Conservation (phyloP, 1,140 invertebrate species). For the Mylabris phalerata region DNA sequence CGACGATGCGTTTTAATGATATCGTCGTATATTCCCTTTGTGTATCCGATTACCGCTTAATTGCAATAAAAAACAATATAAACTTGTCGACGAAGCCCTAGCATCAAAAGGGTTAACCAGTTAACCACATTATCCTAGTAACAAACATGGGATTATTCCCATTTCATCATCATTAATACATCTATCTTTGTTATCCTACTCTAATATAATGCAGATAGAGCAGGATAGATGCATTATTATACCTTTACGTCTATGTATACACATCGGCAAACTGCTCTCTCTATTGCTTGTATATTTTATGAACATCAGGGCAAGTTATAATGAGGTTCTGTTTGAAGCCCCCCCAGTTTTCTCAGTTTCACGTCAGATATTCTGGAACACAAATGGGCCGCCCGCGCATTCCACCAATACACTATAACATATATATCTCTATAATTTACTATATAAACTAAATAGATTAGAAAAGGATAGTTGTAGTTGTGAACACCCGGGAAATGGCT, state of each 20-base stretch:
- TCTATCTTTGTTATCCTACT: constrained; percentile 13
- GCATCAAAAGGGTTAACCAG: constrained; percentile 26
- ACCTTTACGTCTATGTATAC: too few species aligned
- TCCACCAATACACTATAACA: too few species aligned
- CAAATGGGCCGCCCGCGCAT: constrained; percentile 25
- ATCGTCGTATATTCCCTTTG: constrained; percentile 30
- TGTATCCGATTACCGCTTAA: constrained; percentile 33
- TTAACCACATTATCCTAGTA: constrained; percentile 33
- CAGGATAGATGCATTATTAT: too few species aligned
- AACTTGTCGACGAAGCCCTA: constrained; percentile 2
- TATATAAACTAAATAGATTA: too few species aligned
- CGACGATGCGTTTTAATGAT: constrained; percentile 17
- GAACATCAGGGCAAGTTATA: constrained; percentile 39
- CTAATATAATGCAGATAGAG: too few species aligned
- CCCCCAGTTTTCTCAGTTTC: constrained; percentile 15
- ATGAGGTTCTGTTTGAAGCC: constrained; percentile 36
- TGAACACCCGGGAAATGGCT: constrained; percentile 13
- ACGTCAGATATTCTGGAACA: constrained; percentile 7
- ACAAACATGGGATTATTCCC: constrained; percentile 31
- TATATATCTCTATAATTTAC: too few species aligned
- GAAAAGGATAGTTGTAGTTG: too few species aligned
- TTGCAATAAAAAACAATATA: constrained; percentile 33
- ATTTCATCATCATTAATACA: constrained; percentile 1
- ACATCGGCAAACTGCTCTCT: too few species aligned
- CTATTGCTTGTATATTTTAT: constrained; percentile 33